Base-by-base conservation (phyloP, 2,797 vertebrate species). In the Pampus argenteus region DNA sequence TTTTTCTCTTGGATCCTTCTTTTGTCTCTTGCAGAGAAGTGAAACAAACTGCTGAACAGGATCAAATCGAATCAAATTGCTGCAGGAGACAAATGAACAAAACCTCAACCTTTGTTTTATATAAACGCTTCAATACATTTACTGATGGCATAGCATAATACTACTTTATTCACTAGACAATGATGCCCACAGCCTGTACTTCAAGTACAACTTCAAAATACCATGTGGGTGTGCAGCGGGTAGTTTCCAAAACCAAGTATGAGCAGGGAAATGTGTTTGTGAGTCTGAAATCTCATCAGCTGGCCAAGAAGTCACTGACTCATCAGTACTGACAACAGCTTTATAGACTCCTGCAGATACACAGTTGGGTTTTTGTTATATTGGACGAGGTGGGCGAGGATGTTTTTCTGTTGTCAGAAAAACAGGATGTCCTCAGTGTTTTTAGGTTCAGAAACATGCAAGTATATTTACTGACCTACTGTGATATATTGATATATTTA, bases 221-320 rank as follows among this genome's bases (percentile, higher is more conserved):
- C 18, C 22, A 5, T 34, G 57, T 59, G n/a, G 66, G 57, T 54
- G 63, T 66, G 47, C 50, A 36, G 57, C 13, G 29, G 55, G n/a
- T 38, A 1, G 45, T 69, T 72, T 73, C 36, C 40, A 45, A 34
- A 65, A 6, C 48, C 36, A 55, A 38, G 1, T 20, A 14, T 3
- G 14, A 18, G 48, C 52, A 44, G 44, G 9, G 13, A 36, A 36
- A 36, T 36, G 9, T 10, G 1, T 38, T 75, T 65, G 17, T 5
- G 58, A 62, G 40, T 10, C 42, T 60, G 29, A 66, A 44, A 52
- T 76, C 26, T 70, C 45, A 22, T 50, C 42, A 34, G 31, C 17
- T 36, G 47, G 14, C 66, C 9, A 1, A 71, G 42, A 61, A 47
- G 48, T n/a, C 17, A 17, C 7, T 80, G 74, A 74, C 23, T 65